A percentile compares a stretch with the other conserved stretches of the same genome.
These are phyloP conservation scores for Drosophila infuscata DNA, from an alignment of 2,888 invertebrate species.

Conservation along the genomic window DNA sequence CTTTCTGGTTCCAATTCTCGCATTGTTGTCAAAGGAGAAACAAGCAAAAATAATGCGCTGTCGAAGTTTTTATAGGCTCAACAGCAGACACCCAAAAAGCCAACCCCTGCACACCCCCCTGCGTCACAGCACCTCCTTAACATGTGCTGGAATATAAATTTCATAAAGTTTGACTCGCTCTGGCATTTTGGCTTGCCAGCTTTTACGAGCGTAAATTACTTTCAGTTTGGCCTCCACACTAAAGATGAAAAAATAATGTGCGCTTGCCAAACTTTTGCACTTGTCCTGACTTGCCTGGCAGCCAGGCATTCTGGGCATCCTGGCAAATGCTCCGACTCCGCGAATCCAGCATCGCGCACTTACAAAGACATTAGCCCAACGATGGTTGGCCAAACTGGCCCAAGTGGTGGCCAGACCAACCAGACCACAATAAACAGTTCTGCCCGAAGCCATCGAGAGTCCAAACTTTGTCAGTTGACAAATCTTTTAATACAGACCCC, in stretches of 20 bases:
- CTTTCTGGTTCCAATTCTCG: slow-evolving; percentile 50
- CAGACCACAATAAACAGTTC: slow-evolving; percentile 34
- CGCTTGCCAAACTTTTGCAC: slow-evolving; percentile 79
- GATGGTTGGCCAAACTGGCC: slow-evolving; percentile 49
- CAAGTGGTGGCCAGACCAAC: slow-evolving; percentile 27
- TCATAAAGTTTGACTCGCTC: slow-evolving; percentile 75
- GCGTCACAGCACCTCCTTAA: slow-evolving; percentile 18
- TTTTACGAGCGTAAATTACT: slow-evolving; percentile 83
- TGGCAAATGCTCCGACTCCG: not conserved
- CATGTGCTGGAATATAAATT: slow-evolving; percentile 75
- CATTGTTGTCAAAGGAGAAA: slow-evolving; percentile 80
- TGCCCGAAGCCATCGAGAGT: slow-evolving; percentile 34
- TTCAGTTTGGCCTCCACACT: slow-evolving; percentile 81
- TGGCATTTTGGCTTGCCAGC: slow-evolving; percentile 68
- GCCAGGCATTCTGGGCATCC: slow-evolving; percentile 19
- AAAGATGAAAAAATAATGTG: slow-evolving; percentile 83
- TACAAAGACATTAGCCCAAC: slow-evolving; percentile 78
- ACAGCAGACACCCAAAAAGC: slow-evolving; percentile 66
- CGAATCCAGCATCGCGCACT: slow-evolving; percentile 54
- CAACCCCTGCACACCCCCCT: not conserved
- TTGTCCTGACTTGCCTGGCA: slow-evolving; percentile 55
- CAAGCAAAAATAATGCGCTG: slow-evolving; percentile 80
- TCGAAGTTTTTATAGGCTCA: slow-evolving; percentile 79
- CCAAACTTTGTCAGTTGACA: slow-evolving; percentile 76
- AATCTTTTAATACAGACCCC: slow-evolving; percentile 69